phyloP scores from a whole-genome alignment of 1,140 invertebrate genomes.

The Pseudomyrmex flavicornis region DNA sequence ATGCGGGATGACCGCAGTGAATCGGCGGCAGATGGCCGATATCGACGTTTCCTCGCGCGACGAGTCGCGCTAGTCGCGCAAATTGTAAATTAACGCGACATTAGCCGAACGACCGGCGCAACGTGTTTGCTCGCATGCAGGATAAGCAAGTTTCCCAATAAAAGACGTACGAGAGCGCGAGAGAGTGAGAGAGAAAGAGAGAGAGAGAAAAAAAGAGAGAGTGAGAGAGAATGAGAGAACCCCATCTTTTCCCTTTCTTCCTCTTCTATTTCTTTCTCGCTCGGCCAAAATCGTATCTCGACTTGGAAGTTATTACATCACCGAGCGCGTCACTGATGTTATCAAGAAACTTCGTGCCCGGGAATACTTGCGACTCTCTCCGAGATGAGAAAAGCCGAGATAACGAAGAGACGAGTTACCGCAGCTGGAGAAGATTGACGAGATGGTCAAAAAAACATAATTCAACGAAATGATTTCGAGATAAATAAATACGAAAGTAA shows the following conservation, averaged over 20 bases:
- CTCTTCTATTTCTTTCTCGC: background rate
- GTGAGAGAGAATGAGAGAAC: constrained; percentile 52
- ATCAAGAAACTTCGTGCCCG: constrained; percentile 60
- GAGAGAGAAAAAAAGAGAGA: constrained; percentile 61
- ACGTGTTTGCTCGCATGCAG: constrained; percentile 1
- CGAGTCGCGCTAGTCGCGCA: constrained; percentile 62
- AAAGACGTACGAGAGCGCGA: constrained; percentile 67
- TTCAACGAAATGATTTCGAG: background rate
- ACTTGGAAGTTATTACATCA: constrained; percentile 43
- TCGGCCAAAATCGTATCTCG: background rate
- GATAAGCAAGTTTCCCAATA: constrained; percentile 81
- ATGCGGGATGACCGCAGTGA: constrained; percentile 61
- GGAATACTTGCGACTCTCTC: constrained; percentile 8
- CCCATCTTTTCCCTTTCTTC: constrained; percentile 43
- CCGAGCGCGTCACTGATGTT: constrained; percentile 1
- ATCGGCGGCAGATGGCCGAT: constrained; percentile 72
- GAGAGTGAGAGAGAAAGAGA: too few species aligned
- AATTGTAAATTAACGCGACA: constrained; percentile 81
- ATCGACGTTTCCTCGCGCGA: constrained; percentile 64
- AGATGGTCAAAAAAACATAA: constrained; percentile 18
- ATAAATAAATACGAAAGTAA: background rate
- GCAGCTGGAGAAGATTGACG: background rate
- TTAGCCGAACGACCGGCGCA: constrained; percentile 44
- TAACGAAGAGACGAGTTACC: constrained; percentile 7
- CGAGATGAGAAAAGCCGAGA: constrained; percentile 15